Percentiles rank a stretch among this genome's conserved stretches.
Evolutionary conservation across 2,888 invertebrate species (phyloP).

Genomic region (Luffia ferchaultella): DNA sequence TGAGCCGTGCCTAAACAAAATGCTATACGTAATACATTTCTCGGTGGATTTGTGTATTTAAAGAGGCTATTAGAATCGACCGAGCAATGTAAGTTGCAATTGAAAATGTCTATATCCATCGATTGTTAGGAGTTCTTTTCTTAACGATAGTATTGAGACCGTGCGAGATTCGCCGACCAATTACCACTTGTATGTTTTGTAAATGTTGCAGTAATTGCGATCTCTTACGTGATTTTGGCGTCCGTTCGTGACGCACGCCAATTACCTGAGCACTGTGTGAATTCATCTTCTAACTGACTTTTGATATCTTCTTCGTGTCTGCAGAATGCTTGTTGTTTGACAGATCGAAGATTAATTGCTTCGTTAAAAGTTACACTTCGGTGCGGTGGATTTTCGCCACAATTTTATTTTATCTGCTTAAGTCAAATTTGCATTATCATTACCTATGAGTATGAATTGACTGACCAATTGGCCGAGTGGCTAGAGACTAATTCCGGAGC

Average conservation of each 20-base stretch:
- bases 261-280: conserved; percentile 19
- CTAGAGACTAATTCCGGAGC: no score
- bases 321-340: not conserved
- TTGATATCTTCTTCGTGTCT: conserved; percentile 9
- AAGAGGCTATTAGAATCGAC: not conserved
- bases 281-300: conserved; percentile 11
- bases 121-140: no score
- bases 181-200: conserved; percentile 17
- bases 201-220: conserved; percentile 20
- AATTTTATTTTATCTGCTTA: not conserved
- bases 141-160: conserved; percentile 13
- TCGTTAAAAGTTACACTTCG: not conserved
- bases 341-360: not conserved
- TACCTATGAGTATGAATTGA: no score
- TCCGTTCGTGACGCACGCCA: conserved; percentile 20
- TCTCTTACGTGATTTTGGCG: conserved; percentile 20
- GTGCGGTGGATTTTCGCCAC: not conserved
- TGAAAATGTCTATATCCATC: no score
- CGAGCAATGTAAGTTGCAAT: not conserved
- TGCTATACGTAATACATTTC: not conserved
- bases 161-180: conserved; percentile 17
- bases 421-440: no score
- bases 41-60: not conserved
- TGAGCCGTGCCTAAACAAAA: not conserved
- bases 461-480: no score